A percentile compares a stretch with the other conserved stretches of the same genome.
Conservation (phyloP, 2,113 vertebrate species). For the Copsychus sechellarum region DNA sequence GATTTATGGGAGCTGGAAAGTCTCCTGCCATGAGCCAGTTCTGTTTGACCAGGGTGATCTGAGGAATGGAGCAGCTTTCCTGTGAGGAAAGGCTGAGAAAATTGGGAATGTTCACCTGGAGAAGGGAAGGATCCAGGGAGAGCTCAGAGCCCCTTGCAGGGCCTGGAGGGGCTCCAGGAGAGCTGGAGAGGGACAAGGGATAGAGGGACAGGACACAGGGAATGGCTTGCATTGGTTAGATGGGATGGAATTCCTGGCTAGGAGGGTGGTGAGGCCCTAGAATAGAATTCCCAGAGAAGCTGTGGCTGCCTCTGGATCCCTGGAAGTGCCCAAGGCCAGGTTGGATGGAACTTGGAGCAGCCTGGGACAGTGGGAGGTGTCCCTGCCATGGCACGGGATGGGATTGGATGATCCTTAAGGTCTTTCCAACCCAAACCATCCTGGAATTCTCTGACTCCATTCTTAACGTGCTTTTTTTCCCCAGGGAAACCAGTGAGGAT, state of each 20-base stretch:
- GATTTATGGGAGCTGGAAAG: neutral
- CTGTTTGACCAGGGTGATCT: neutral
- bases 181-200: neutral
- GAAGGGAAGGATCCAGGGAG: neutral
- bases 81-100: neutral
- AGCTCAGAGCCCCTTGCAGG: no score
- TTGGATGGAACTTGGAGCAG: neutral
- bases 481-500: neutral
- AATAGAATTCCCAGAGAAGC: neutral
- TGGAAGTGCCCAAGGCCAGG: neutral
- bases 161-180: no score
- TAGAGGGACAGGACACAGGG: neutral
- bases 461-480: neutral
- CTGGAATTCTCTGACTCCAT: neutral
- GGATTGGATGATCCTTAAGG: neutral
- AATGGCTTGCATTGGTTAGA: neutral
- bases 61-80: neutral
- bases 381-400: neutral
- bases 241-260: neutral
- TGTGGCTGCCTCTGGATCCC: neutral
- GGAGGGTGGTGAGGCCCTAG: no score
- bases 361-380: fast-evolving
- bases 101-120: neutral
- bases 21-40: neutral
- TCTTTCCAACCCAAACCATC: neutral